These are phyloP conservation scores for Pampusana beccarii DNA, from an alignment of 2,113 vertebrate genomes.

Conservation along the genomic window DNA sequence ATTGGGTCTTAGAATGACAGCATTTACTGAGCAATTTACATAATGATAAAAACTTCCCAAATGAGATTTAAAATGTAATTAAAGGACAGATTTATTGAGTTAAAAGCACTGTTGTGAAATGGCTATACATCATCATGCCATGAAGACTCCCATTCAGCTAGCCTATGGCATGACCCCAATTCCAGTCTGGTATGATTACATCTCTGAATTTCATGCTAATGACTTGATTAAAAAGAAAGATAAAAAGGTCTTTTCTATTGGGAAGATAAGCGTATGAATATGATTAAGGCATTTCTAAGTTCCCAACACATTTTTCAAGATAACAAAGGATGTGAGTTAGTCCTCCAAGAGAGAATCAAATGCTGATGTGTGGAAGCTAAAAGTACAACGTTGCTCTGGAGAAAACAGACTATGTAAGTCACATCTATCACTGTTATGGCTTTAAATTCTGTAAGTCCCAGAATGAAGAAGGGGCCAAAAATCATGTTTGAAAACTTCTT, in stretches of 20 bases:
- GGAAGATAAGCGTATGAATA: constrained; percentile 73
- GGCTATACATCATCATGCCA: constrained; percentile 70
- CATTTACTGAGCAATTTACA: constrained; percentile 69
- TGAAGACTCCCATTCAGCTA: constrained; percentile 60
- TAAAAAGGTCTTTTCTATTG: constrained; percentile 65
- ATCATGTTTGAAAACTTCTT: not conserved
- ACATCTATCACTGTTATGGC: not conserved
- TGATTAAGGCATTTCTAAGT: constrained; percentile 55
- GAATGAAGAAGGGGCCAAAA: constrained; percentile 12
- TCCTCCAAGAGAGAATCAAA: not conserved
- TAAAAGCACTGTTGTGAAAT: constrained; percentile 53
- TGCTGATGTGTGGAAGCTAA: constrained; percentile 26
- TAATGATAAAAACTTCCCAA: constrained; percentile 73
- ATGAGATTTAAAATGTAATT: constrained; percentile 75
- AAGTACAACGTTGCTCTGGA: constrained; percentile 3
- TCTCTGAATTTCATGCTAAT: constrained; percentile 76
- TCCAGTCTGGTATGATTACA: constrained; percentile 72
- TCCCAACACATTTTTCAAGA: constrained; percentile 38
- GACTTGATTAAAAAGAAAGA: constrained; percentile 71
- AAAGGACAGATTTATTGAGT: constrained; percentile 65
- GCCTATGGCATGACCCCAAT: constrained; percentile 74
- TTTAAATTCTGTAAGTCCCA: not conserved
- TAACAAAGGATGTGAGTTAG: constrained; percentile 35
- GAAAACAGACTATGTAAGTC: not conserved
- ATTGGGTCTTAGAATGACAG: constrained; percentile 45